Evolutionary conservation across 2,888 invertebrate genomes (phyloP).

Genomic region (Seladonia tumulorum): DNA sequence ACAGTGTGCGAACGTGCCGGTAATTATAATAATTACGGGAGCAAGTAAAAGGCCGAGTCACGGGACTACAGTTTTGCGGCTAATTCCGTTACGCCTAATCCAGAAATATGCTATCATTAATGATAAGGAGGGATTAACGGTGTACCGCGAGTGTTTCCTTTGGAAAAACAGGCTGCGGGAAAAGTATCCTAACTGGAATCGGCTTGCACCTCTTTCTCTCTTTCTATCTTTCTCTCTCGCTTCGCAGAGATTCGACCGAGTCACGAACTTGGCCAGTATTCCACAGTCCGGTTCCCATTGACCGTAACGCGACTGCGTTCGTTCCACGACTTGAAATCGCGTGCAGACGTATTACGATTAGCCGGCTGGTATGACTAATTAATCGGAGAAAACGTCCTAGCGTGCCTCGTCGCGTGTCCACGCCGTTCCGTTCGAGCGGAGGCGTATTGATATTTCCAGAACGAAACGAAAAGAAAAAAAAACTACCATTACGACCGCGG

Average conservation of each 20-base stretch:
- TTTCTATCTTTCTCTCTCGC: neutral
- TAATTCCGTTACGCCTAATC: slow-evolving; percentile 1
- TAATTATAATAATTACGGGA: neutral
- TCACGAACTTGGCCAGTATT: slow-evolving; percentile 61
- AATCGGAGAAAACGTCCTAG: slow-evolving; percentile 35
- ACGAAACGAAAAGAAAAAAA: neutral
- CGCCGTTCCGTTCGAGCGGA: neutral
- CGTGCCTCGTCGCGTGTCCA: neutral
- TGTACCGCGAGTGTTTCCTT: neutral
- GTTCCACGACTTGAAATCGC: slow-evolving; percentile 48
- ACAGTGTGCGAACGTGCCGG: neutral
- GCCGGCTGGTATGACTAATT: slow-evolving; percentile 52
- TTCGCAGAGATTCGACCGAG: slow-evolving; percentile 43
- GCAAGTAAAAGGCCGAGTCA: slow-evolving; percentile 2
- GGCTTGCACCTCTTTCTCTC: too few species aligned
- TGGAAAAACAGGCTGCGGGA: neutral
- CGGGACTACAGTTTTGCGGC: neutral
- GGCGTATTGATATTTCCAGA: slow-evolving; percentile 2
- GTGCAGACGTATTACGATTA: slow-evolving; percentile 46
- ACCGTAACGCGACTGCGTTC: slow-evolving; percentile 52
- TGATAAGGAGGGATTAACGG: neutral
- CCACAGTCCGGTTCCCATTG: slow-evolving; percentile 53
- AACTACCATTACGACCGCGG: neutral
- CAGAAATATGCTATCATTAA: neutral
- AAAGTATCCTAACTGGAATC: neutral